These are phyloP conservation scores for Popillia japonica DNA, from an alignment of 1,140 invertebrate species.

Conservation along the genomic window DNA sequence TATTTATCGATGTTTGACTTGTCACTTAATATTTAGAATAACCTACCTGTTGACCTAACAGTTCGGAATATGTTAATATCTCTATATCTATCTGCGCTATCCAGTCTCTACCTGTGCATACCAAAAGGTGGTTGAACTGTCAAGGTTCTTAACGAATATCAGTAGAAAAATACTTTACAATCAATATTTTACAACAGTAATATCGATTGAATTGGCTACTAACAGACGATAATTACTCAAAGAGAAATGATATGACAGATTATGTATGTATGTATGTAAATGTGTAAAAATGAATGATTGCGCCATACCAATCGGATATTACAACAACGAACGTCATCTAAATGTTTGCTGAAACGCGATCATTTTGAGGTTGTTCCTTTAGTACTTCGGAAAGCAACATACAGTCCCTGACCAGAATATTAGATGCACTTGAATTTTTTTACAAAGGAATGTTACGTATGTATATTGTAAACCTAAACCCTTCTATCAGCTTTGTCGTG, in stretches of 20 bases:
- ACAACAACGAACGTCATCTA: background rate
- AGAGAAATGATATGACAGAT: too few species aligned
- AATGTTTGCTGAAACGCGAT: too few species aligned
- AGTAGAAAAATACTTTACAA: background rate
- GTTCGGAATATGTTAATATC: conserved; percentile 9
- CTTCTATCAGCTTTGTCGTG: too few species aligned
- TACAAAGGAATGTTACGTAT: too few species aligned
- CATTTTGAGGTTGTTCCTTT: too few species aligned
- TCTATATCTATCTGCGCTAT: background rate
- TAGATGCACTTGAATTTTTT: too few species aligned
- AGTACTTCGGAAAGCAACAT: too few species aligned
- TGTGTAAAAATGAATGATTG: background rate
- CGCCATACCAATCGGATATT: too few species aligned
- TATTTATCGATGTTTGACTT: background rate
- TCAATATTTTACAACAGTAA: background rate
- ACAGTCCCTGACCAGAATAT: too few species aligned
- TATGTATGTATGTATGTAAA: too few species aligned
- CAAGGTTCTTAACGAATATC: conserved; percentile 9
- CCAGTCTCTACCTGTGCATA: background rate
- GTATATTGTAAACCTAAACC: too few species aligned
- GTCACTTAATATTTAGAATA: conserved; percentile 24
- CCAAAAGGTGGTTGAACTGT: conserved; percentile 27
- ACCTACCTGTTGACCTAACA: conserved; percentile 13
- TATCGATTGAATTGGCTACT: background rate
- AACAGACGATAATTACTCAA: background rate